A percentile compares a stretch with the other conserved stretches of the same genome.
Conservation (phyloP, 2,797 vertebrate species). For the Rhinella marina region DNA sequence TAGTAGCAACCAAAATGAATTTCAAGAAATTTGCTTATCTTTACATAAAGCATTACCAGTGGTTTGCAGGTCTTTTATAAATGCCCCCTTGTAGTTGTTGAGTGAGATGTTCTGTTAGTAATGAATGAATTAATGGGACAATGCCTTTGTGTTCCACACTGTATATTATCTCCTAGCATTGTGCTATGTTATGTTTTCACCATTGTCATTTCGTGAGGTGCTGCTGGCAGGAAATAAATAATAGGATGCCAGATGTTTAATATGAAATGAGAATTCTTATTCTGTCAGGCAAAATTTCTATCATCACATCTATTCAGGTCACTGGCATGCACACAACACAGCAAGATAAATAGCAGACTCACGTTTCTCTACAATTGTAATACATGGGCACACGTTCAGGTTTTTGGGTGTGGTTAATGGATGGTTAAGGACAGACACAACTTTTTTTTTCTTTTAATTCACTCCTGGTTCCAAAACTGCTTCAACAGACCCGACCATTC, state of each 20-base stretch:
- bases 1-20: too few relatives aligned
- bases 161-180: background rate
- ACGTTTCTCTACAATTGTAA: background rate
- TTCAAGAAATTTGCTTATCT: background rate
- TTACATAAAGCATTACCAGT: background rate
- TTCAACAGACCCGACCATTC: too few relatives aligned
- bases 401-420: too few relatives aligned
- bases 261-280: slow-evolving; percentile 2
- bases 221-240: slow-evolving; percentile 13
- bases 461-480: too few relatives aligned
- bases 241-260: slow-evolving; percentile 21
- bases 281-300: background rate
- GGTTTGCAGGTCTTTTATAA: background rate
- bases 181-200: background rate
- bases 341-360: background rate
- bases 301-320: slow-evolving; percentile 26
- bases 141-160: background rate
- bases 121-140: background rate
- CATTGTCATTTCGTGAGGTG: slow-evolving; percentile 22
- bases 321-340: background rate
- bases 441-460: too few relatives aligned
- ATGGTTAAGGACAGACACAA: too few relatives aligned
- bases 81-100: background rate
- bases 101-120: background rate
- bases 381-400: background rate